Base-by-base conservation (phyloP, 2,888 invertebrate species). In the Polia nebulosa region DNA sequence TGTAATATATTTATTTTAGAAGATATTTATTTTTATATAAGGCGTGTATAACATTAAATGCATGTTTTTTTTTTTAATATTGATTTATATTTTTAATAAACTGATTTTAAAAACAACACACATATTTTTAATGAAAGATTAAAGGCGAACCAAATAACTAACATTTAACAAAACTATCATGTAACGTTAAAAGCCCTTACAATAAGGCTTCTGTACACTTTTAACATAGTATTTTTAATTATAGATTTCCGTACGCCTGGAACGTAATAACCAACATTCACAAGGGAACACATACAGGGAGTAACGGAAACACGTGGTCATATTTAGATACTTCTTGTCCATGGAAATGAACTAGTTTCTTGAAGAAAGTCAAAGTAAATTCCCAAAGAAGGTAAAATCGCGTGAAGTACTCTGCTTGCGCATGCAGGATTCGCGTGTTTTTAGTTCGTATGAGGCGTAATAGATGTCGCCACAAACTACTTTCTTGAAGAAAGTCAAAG, bases 41-140 rank as follows among this genome's bases (percentile, higher is more conserved):
- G 78, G 81, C 78, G 22, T 66, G 6, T 77, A 20, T 68, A 61
- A 34, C 25, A 34, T 57, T 66, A 63, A 64, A 61, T 72, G 55
- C 55, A 68, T 72, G 29, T 56, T 61, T 57, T 58, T 20, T 22
- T 22, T 36, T 11, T 36, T n/a, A 0, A 34, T 59, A 32, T 25
- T 44, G 1, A 8, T 41, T 36, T 22, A 22, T 3, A 15, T 15
- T 36, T 1, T 1, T 20, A 66, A 52, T 65, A 66, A 66, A 66
- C 5, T 32, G 3, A 6, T 29, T 27, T 49, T n/a, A 56, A 57
- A 67, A 47, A 41, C 7, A 47, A 47, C 13, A 56, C 22, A 22
- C 17, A 52, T 0, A 39, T 39, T 56, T 27, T 39, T 62, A 6
- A 32, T 78, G 32, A 25, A 29, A 25, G 0, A 20, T 47, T 34